Evolutionary conservation across 2,888 invertebrate genomes (phyloP).

Genomic region (Drosophila cognata): DNA sequence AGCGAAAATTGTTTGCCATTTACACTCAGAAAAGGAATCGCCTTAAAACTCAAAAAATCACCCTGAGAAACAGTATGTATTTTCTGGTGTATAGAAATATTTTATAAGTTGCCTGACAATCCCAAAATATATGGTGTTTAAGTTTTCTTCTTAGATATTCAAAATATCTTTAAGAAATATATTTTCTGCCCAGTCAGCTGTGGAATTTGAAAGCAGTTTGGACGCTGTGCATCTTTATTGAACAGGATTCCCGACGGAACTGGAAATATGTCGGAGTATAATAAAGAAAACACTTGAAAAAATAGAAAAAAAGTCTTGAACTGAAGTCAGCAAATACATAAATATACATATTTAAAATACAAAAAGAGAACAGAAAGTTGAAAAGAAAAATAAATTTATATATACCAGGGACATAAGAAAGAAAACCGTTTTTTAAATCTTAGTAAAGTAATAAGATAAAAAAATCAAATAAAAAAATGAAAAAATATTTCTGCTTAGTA

Average conservation of each 20-base stretch:
- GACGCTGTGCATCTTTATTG: background rate
- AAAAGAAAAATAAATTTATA: background rate
- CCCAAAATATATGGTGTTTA: background rate
- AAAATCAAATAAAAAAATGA: no score
- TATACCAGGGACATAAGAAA: background rate
- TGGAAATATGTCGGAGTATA: background rate
- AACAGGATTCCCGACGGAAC: background rate
- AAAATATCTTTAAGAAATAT: background rate
- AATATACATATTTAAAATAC: background rate
- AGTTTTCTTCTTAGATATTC: background rate
- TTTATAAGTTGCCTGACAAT: background rate
- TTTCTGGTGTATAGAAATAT: background rate
- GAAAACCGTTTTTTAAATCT: background rate
- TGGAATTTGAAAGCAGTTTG: background rate
- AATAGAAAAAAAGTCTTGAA: background rate
- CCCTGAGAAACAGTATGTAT: background rate
- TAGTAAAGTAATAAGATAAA: background rate
- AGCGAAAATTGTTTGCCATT: conserved; percentile 26
- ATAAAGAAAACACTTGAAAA: background rate
- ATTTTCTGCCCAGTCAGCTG: background rate
- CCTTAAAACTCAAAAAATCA: background rate
- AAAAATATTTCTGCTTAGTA: background rate
- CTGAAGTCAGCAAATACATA: background rate
- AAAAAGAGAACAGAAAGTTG: background rate
- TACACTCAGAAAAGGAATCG: background rate